Evolutionary conservation across 2,797 vertebrate genomes (phyloP).

Genomic region (Ctenosaura bakeri): DNA sequence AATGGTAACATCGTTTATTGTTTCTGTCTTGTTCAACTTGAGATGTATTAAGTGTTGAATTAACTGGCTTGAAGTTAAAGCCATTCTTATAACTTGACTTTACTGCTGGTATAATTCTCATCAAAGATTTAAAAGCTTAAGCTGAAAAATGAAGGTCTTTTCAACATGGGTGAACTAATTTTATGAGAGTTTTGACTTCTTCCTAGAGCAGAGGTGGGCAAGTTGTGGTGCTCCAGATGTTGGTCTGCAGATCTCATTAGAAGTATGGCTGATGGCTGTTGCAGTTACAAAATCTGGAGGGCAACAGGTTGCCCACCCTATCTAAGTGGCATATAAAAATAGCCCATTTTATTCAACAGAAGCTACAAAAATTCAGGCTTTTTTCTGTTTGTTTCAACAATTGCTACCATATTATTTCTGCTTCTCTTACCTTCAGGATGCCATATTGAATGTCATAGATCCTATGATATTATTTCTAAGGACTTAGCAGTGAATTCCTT

Average conservation of each 20-base stretch:
- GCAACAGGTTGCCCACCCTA: neutral
- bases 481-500: neutral
- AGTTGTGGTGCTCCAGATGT: neutral
- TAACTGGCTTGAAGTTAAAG: neutral
- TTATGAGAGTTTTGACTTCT: neutral
- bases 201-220: neutral
- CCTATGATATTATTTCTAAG: neutral
- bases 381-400: neutral
- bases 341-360: no score
- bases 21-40: neutral
- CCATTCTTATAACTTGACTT: neutral
- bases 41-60: neutral
- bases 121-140: slow-evolving; percentile 15
- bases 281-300: neutral
- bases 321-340: neutral
- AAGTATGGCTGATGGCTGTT: neutral
- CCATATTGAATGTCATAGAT: no score
- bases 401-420: neutral
- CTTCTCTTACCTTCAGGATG: neutral
- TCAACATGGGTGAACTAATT: neutral
- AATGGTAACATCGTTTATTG: neutral
- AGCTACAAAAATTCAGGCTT: no score
- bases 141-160: neutral
- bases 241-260: neutral
- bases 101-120: slow-evolving; percentile 11